phyloP scores from a whole-genome alignment of 2,888 invertebrate species.

The Stenodema calcarata region DNA sequence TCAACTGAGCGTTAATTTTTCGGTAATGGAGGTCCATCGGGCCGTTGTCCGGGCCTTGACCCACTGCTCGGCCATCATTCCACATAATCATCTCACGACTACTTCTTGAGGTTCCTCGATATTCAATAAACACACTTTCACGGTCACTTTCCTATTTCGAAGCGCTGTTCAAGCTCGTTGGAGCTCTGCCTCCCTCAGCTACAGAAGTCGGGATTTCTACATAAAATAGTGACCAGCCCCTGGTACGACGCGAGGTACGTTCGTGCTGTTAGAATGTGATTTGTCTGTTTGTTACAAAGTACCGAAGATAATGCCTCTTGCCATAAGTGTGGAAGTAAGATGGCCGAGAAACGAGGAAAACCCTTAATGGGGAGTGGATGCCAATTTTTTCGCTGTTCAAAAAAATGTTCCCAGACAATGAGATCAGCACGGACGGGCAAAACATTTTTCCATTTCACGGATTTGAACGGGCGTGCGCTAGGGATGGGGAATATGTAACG shows the following conservation, averaged over 20 bases:
- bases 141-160: not conserved
- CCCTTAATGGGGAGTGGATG: not conserved
- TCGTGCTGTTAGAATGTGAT: too few species aligned
- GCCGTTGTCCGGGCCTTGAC: not conserved
- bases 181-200: too few species aligned
- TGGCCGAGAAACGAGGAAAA: not conserved
- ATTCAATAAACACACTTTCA: not conserved
- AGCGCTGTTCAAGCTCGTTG: too few species aligned
- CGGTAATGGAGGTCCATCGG: not conserved
- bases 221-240: too few species aligned
- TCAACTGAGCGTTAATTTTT: not conserved
- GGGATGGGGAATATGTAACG: too few species aligned
- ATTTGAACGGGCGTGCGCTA: not conserved
- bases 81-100: not conserved
- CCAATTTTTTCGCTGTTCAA: not conserved
- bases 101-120: not conserved
- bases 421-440: not conserved
- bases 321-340: not conserved
- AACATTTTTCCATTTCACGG: not conserved
- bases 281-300: not conserved
- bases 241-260: too few species aligned
- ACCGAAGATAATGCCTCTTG: not conserved
- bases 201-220: too few species aligned
- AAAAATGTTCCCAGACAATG: not conserved
- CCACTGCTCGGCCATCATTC: not conserved